These are phyloP conservation scores for Hormaphis cornu DNA, from an alignment of 1,140 invertebrate genomes.

Conservation along the genomic window DNA sequence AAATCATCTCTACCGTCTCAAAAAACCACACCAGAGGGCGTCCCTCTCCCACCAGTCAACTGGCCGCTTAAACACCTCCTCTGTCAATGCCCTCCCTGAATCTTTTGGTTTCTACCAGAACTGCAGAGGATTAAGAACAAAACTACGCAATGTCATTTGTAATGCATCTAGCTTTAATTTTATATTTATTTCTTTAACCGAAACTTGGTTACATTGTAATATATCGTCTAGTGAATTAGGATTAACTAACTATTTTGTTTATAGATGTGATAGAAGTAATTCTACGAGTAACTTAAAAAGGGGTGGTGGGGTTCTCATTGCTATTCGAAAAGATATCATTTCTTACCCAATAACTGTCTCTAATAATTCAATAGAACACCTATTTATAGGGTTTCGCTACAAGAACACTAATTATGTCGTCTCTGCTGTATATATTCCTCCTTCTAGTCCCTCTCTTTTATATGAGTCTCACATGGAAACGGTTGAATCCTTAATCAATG, in stretches of 20 bases:
- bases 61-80: background rate
- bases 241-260: background rate
- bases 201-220: background rate
- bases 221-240: background rate
- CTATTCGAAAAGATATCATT: background rate
- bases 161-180: background rate
- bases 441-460: background rate
- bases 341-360: background rate
- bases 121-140: background rate
- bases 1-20: background rate
- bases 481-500: background rate
- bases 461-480: background rate
- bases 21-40: background rate
- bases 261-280: background rate
- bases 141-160: background rate
- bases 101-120: background rate
- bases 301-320: background rate
- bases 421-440: background rate
- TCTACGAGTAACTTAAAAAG: background rate
- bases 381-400: background rate
- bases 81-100: background rate
- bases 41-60: background rate
- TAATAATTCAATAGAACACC: background rate
- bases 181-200: background rate
- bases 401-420: background rate